phyloP scores from a whole-genome alignment of 2,888 invertebrate species.

The Kryphioiulus occultus region DNA sequence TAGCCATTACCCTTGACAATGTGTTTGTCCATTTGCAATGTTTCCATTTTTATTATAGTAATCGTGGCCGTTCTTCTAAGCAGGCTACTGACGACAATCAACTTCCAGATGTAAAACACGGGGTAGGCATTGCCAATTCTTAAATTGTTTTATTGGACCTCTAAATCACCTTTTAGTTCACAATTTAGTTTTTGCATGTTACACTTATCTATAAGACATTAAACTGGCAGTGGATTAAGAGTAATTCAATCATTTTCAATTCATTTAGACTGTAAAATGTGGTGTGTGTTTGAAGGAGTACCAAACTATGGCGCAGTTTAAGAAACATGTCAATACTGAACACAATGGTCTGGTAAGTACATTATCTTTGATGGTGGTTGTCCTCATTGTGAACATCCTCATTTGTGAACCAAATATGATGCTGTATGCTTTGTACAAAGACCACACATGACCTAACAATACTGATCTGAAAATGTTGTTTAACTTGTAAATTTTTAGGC shows the following conservation, averaged over 20 bases:
- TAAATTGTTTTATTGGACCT: too few relatives aligned
- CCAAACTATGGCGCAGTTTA: neutral
- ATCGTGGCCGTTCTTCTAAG: neutral
- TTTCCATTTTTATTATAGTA: neutral
- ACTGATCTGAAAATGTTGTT: neutral
- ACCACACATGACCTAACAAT: neutral
- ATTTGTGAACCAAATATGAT: neutral
- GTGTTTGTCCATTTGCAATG: neutral
- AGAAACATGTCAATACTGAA: neutral
- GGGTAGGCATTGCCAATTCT: neutral
- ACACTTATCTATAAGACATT: too few relatives aligned
- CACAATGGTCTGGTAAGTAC: slow-evolving; percentile 39
- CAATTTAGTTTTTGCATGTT: too few relatives aligned
- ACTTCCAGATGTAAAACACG: neutral
- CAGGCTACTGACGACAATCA: neutral
- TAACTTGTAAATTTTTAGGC: slow-evolving; percentile 23
- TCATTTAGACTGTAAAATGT: neutral
- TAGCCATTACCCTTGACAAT: neutral
- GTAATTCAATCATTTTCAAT: neutral
- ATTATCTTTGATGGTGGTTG: neutral
- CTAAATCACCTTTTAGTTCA: too few relatives aligned
- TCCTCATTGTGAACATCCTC: neutral
- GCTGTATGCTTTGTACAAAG: neutral
- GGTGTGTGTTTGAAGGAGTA: slow-evolving; percentile 37
- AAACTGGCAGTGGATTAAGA: too few relatives aligned